Conservation (phyloP, 2,113 vertebrate genomes). For the Cynopterus brachyotis region DNA sequence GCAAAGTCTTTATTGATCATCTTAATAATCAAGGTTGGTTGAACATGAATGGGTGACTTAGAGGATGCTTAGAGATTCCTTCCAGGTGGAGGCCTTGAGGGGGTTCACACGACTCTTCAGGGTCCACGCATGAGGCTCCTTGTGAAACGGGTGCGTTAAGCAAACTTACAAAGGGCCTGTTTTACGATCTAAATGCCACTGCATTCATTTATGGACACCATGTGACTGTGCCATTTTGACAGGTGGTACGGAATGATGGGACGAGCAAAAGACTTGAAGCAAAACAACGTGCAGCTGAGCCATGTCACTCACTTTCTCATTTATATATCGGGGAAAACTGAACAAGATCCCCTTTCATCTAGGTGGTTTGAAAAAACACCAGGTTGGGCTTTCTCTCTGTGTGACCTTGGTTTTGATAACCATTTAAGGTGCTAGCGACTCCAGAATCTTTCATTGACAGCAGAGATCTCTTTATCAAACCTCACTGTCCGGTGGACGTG, state of each 20-base stretch:
- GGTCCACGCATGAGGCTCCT: not conserved
- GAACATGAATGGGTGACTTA: not conserved
- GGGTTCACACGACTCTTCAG: not conserved
- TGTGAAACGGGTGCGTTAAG: not conserved
- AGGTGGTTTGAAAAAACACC: not conserved
- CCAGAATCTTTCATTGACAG: not conserved
- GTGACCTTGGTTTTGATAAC: not conserved
- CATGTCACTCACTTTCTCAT: accelerated
- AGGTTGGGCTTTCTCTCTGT: not conserved
- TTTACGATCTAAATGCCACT: not conserved
- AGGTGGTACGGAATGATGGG: not conserved
- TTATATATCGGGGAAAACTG: accelerated
- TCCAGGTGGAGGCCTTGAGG: not conserved
- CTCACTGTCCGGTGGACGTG: not conserved
- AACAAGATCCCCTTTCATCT: not conserved
- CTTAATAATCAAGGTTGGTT: not conserved
- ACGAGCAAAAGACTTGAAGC: not conserved
- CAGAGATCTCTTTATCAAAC: not conserved
- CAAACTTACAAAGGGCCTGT: not conserved
- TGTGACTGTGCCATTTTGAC: not conserved
- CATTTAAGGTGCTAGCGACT: not conserved
- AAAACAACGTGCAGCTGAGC: not conserved
- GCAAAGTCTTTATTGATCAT: not conserved
- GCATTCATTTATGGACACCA: not conserved
- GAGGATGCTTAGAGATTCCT: not conserved